phyloP scores from a whole-genome alignment of 2,113 vertebrate genomes.

The Leptosomus discolor region DNA sequence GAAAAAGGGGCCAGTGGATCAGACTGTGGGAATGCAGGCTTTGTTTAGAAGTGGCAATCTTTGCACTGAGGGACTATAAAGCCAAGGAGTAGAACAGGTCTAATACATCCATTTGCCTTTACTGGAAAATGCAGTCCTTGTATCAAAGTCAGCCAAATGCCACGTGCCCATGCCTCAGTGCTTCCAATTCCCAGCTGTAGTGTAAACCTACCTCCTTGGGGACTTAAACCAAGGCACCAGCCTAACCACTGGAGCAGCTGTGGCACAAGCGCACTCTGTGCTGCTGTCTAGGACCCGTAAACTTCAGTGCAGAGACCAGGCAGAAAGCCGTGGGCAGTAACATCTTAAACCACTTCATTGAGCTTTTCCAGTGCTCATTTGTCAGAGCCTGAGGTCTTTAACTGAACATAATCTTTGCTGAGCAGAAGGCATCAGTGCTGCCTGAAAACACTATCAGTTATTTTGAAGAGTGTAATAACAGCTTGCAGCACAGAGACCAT shows the following conservation, averaged over 20 bases:
- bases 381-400: background rate
- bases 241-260: background rate
- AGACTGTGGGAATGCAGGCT: background rate
- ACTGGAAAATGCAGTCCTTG: background rate
- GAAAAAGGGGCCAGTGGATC: background rate
- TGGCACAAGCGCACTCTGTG: background rate
- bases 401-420: background rate
- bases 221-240: background rate
- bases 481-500: background rate
- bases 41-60: background rate
- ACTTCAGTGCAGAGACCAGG: background rate
- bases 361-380: background rate
- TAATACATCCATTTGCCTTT: background rate
- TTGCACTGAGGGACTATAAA: background rate
- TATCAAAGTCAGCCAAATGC: background rate
- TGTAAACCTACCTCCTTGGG: background rate
- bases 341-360: background rate
- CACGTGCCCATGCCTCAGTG: rapidly evolving
- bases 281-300: background rate
- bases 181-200: background rate
- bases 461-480: background rate
- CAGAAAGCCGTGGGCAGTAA: background rate
- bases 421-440: background rate
- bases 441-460: background rate
- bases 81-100: background rate